Evolutionary conservation across 2,888 invertebrate species (phyloP), one percentile per base, ranked within the genome.

Genomic region (Drosophila pseudotakahashii): DNA sequence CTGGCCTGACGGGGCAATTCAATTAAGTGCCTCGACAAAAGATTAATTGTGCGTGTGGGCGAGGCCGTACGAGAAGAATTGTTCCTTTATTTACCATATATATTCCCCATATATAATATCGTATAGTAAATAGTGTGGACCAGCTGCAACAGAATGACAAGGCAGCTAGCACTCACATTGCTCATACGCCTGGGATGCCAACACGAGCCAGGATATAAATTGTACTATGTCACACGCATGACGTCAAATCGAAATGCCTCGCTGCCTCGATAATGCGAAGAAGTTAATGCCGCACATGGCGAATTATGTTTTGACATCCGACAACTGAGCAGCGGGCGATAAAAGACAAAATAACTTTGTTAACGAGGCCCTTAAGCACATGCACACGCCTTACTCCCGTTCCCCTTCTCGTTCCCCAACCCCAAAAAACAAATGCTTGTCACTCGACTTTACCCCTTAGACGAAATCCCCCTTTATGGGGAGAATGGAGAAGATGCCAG

Each of bases 341-440:
- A 85, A 87, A 85, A 84, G 85, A 85, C 85, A 85, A 85, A 85
- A 85, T 85, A 87, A 85, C 87, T 87, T 85, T 85, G 85, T 87
- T 87, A 85, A 85, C 87, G 87, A 85, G 77, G 82, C 80, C 76
- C 81, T 85, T 84, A 82, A 78, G 71, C 60, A 76, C 85, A 85
- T 75, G 69, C 84, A 77, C 67, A 57, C 73, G 26, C 73, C 67
- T 14, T 34, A 5, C 26, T 34, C 34, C 69, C 57, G 50, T 57
- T 52, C 47, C 34, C 69, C 54, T 47, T 57, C n/a, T n/a, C n/a
- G n/a, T n/a, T n/a, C n/a, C n/a, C n/a, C n/a, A n/a, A n/a, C n/a
- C 50, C 50, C 57, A 53, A 30, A 57, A 52, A 70, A 53, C 62
- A 73, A 71, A 67, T 70, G 59, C 39, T 53, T 62, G 64, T 34